Conservation (phyloP, 2,113 vertebrate species). For the Isurus oxyrinchus region DNA sequence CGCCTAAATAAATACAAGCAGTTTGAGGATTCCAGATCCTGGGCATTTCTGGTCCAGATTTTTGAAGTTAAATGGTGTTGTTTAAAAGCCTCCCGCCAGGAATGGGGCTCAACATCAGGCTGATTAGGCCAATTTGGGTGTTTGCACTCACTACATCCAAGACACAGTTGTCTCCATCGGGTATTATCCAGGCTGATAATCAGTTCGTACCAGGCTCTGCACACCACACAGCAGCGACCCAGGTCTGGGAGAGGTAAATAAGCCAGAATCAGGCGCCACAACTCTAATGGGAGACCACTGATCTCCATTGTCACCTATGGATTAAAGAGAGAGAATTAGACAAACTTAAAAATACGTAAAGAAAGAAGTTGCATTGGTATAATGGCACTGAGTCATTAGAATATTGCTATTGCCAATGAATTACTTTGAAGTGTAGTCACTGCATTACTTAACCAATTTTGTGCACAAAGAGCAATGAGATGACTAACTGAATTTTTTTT, state of each 20-base stretch:
- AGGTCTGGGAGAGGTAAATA: conserved; percentile 73
- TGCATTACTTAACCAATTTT: neutral
- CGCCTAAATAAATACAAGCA: conserved; percentile 73
- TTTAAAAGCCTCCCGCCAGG: conserved; percentile 75
- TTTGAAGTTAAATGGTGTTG: conserved; percentile 71
- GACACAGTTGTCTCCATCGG: conserved; percentile 77
- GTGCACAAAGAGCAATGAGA: neutral
- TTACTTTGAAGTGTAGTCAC: neutral
- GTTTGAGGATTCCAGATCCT: conserved; percentile 64
- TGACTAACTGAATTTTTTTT: neutral
- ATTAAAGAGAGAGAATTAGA: neutral
- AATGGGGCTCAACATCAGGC: conserved; percentile 63
- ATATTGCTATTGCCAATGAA: neutral
- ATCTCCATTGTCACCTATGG: conserved; percentile 61
- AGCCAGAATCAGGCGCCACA: conserved; percentile 76
- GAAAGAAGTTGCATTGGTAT: neutral
- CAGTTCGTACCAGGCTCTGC: conserved; percentile 71
- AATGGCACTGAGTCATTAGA: neutral
- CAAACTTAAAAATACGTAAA: neutral
- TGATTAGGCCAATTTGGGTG: conserved; percentile 81
- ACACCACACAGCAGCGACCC: conserved; percentile 78
- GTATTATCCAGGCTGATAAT: conserved; percentile 81
- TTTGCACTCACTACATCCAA: conserved; percentile 66
- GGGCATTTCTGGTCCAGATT: conserved; percentile 69
- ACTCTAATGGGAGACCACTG: conserved; percentile 63